phyloP scores from a whole-genome alignment of 92 coral and sea anemone species.

The Bergia puertoricense region DNA sequence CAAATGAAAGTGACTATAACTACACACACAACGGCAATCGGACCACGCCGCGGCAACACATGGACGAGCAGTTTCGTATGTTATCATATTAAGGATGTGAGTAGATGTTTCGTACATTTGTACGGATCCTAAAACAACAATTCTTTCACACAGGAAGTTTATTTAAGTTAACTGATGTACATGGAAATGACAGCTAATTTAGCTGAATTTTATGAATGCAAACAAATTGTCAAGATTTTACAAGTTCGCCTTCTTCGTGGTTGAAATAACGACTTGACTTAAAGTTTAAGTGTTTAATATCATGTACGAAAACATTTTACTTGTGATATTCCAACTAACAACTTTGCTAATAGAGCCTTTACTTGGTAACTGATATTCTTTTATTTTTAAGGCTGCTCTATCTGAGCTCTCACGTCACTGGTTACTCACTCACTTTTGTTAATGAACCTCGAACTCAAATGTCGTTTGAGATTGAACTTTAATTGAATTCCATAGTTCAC shows the following conservation, averaged over 20 bases:
- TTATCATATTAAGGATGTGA: neutral
- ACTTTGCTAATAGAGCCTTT: too few species aligned
- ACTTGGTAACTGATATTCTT: neutral
- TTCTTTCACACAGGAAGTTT: slow-evolving; percentile 42
- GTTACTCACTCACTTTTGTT: neutral
- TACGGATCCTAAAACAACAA: slow-evolving; percentile 13
- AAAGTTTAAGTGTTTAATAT: neutral
- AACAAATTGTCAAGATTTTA: neutral
- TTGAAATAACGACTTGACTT: neutral
- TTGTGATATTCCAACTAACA: too few species aligned
- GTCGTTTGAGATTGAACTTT: neutral
- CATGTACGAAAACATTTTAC: too few species aligned
- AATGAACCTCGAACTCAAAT: neutral
- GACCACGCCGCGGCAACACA: neutral
- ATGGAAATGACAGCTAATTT: neutral
- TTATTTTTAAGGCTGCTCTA: neutral
- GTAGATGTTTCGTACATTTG: neutral
- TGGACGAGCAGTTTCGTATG: neutral
- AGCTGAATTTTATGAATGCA: neutral
- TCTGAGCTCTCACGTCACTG: neutral
- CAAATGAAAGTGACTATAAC: neutral
- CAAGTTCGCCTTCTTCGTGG: neutral
- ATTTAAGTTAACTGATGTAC: neutral
- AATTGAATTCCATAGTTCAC: neutral
- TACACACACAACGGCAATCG: neutral